phyloP scores from a whole-genome alignment of 2,797 vertebrate species.

The Hyperoplus immaculatus region DNA sequence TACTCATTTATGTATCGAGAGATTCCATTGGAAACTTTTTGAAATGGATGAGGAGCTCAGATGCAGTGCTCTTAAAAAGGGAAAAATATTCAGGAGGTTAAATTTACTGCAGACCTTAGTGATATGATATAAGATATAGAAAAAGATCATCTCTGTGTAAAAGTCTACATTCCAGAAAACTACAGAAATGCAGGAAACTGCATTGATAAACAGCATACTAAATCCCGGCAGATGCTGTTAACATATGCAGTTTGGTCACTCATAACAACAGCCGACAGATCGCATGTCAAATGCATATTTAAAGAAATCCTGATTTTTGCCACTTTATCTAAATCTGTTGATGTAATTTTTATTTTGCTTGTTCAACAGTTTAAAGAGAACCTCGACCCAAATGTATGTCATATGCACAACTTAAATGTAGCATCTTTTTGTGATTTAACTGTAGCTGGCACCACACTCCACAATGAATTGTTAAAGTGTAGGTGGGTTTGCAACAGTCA shows the following conservation, averaged over 20 bases:
- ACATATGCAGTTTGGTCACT: slow-evolving; percentile 46
- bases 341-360: slow-evolving; percentile 9
- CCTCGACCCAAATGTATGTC: slow-evolving; percentile 7
- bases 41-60: slow-evolving; percentile 28
- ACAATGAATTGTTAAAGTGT: slow-evolving; percentile 3
- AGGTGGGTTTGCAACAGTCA: slow-evolving; percentile 24
- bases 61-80: slow-evolving; percentile 6
- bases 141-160: slow-evolving; percentile 37
- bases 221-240: slow-evolving; percentile 40
- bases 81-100: slow-evolving; percentile 29
- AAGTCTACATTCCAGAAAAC: slow-evolving; percentile 36
- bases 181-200: slow-evolving; percentile 22
- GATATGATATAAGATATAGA: slow-evolving; percentile 42
- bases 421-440: neutral
- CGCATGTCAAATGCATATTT: slow-evolving; percentile 56
- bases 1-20: slow-evolving; percentile 26
- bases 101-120: slow-evolving; percentile 46
- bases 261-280: slow-evolving; percentile 38
- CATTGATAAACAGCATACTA: slow-evolving; percentile 43
- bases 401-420: neutral
- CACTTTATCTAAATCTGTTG: slow-evolving; percentile 31
- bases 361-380: slow-evolving; percentile 17
- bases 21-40: slow-evolving; percentile 30
- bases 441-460: slow-evolving; percentile 4
- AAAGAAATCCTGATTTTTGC: slow-evolving; percentile 49